These are phyloP conservation scores for Drosophila mauritiana DNA, from an alignment of 1,140 invertebrate genomes.

Conservation along the genomic window DNA sequence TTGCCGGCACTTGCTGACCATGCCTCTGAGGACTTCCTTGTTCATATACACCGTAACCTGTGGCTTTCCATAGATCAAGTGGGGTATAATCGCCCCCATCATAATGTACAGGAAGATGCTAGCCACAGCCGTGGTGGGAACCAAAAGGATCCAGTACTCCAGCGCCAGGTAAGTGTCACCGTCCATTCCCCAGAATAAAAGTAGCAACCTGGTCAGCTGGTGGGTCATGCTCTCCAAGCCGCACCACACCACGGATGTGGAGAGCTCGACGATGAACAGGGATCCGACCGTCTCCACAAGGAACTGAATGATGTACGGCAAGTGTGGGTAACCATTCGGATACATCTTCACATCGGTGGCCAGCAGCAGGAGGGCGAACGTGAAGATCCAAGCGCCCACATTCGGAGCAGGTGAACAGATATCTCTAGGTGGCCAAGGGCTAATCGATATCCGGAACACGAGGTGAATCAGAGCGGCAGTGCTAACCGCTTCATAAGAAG, in stretches of 20 bases:
- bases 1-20: not conserved
- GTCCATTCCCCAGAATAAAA: conserved; percentile 1
- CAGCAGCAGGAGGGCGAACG: not conserved
- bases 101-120: not conserved
- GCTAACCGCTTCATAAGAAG: conserved; percentile 1
- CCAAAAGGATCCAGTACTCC: conserved; percentile 5
- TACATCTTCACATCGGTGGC: not conserved
- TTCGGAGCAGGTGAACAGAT: conserved; percentile 31
- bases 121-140: conserved; percentile 9
- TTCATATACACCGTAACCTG: not conserved
- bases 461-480: conserved; percentile 19
- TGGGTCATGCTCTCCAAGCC: conserved; percentile 12
- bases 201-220: not conserved
- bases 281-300: conserved; percentile 11
- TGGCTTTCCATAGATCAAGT: not conserved
- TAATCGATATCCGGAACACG: not conserved
- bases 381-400: conserved; percentile 21
- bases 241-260: conserved; percentile 20
- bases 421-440: not conserved
- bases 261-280: conserved; percentile 22
- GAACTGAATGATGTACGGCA: conserved; percentile 20
- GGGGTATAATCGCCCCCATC: conserved; percentile 4
- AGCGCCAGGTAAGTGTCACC: not conserved
- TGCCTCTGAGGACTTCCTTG: not conserved
- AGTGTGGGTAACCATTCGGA: conserved; percentile 8